phyloP scores from a whole-genome alignment of 2,888 invertebrate species.

The Meliscaeva auricollis region DNA sequence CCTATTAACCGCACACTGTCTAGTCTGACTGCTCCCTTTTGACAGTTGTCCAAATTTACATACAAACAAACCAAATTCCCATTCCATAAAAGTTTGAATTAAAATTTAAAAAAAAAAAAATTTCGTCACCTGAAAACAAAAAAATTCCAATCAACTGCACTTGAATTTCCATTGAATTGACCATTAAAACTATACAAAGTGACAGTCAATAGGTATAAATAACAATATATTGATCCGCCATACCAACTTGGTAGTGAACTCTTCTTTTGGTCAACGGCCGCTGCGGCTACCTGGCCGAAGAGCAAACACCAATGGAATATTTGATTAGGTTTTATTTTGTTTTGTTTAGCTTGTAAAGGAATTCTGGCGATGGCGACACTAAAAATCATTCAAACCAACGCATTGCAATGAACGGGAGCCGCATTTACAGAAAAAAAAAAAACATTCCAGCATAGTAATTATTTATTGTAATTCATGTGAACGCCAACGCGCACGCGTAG shows the following conservation, averaged over 20 bases:
- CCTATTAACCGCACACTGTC: not conserved
- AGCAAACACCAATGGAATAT: constrained; percentile 48
- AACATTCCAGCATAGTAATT: constrained; percentile 59
- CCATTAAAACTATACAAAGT: constrained; percentile 29
- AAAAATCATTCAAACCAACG: constrained; percentile 41
- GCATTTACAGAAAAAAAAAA: constrained; percentile 44
- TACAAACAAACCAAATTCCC: constrained; percentile 13
- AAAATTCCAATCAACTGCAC: constrained; percentile 45
- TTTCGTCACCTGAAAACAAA: not conserved
- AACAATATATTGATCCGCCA: constrained; percentile 46
- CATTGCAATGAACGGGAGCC: constrained; percentile 62
- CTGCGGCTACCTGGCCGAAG: not conserved
- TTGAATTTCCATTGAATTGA: constrained; percentile 60
- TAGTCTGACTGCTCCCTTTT: constrained; percentile 18
- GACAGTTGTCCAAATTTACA: constrained; percentile 22
- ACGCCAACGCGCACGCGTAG: constrained; percentile 59
- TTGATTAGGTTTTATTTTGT: constrained; percentile 39
- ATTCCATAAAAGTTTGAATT: constrained; percentile 11
- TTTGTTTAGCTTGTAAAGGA: constrained; percentile 40
- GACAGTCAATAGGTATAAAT: constrained; percentile 37
- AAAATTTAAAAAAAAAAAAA: not conserved
- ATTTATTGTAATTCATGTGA: constrained; percentile 45
- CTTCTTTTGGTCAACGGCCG: constrained; percentile 65
- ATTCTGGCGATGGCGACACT: constrained; percentile 61
- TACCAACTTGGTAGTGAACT: constrained; percentile 64